Conservation (phyloP, 92 coral and sea anemone species). For the Heliopora coerulea region DNA sequence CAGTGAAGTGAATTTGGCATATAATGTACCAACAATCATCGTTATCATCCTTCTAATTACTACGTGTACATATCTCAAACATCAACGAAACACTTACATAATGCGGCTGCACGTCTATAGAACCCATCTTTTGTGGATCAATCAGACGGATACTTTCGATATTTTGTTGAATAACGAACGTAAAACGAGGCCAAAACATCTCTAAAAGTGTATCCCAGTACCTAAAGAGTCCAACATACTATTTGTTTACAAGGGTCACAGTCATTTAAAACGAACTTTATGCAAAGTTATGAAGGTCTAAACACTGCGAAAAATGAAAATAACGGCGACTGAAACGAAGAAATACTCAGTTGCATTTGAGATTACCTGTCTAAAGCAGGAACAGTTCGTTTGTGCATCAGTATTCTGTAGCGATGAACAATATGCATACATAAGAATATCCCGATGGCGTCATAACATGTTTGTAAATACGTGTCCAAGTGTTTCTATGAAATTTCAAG, state of each 20-base stretch:
- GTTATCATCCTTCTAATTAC: too few relatives aligned
- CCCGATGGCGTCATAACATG: conserved; percentile 93
- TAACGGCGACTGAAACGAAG: too few relatives aligned
- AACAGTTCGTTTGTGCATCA: conserved; percentile 95
- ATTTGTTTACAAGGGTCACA: not conserved
- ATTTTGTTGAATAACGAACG: conserved; percentile 84
- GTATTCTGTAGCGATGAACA: conserved; percentile 90
- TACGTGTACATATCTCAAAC: too few relatives aligned
- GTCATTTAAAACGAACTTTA: too few relatives aligned
- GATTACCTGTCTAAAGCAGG: conserved; percentile 98
- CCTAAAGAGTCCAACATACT: conserved; percentile 38
- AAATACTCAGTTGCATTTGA: too few relatives aligned
- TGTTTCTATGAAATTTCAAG: conserved; percentile 70
- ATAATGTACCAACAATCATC: too few relatives aligned
- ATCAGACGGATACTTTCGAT: conserved; percentile 87
- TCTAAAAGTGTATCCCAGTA: conserved; percentile 98
- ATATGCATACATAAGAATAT: conserved; percentile 92
- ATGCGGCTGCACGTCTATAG: conserved; percentile 92
- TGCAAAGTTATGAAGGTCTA: too few relatives aligned
- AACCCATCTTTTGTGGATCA: conserved; percentile 94
- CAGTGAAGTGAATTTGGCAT: too few relatives aligned
- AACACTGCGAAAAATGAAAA: too few relatives aligned
- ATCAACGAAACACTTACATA: conserved; percentile 80
- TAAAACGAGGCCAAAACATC: conserved; percentile 99
- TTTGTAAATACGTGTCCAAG: conserved; percentile 89